Conservation (phyloP, 2,888 invertebrate species). For the Rhagium mordax region DNA sequence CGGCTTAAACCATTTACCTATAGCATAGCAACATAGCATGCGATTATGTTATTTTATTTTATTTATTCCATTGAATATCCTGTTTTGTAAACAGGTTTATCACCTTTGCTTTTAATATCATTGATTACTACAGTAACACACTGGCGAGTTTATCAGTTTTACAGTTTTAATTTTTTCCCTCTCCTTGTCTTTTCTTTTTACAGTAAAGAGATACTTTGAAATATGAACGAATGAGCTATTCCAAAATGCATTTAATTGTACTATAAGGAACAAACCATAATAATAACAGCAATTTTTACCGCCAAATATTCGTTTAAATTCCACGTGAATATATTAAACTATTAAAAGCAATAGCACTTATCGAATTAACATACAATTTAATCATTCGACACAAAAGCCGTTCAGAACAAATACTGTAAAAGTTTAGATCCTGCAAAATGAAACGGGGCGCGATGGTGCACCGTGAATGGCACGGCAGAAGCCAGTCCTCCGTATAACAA, state of each 20-base stretch:
- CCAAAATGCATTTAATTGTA: too few species aligned
- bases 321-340: neutral
- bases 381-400: neutral
- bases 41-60: slow-evolving; percentile 5
- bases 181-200: too few species aligned
- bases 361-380: slow-evolving; percentile 1
- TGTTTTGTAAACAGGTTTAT: neutral
- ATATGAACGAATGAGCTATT: too few species aligned
- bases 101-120: neutral
- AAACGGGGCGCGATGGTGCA: neutral
- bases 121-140: too few species aligned
- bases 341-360: neutral
- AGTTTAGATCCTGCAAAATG: neutral
- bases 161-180: too few species aligned
- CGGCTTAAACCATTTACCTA: slow-evolving; percentile 14
- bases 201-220: too few species aligned
- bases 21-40: neutral
- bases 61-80: neutral
- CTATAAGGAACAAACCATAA: too few species aligned
- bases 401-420: neutral
- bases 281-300: too few species aligned
- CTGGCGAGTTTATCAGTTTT: too few species aligned
- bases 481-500: slow-evolving; percentile 4
- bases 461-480: neutral
- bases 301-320: too few species aligned